Base-by-base conservation (phyloP, 2,888 invertebrate species). In the Tiliacea aurago region DNA sequence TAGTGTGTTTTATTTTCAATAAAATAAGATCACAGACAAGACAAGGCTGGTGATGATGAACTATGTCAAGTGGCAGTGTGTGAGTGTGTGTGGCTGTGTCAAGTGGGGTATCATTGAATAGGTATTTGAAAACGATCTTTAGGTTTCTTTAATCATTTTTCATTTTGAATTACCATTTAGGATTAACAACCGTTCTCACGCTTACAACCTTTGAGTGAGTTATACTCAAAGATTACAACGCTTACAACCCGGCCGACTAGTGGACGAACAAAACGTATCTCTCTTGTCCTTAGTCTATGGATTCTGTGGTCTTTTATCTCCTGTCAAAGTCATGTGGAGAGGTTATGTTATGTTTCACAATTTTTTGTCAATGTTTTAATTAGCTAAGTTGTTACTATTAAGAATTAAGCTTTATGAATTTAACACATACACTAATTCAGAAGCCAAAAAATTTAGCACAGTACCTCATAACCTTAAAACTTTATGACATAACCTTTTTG, bases 401-500 rank as follows among this genome's bases (percentile, higher is more conserved):
- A 18, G 11, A 68, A 45, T 0, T 15, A 53, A 62, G 51, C 37
- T n/a, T 53, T 28, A 63, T 49, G 18, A 76, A 58, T 61, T 20
- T 11, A 66, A 23, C 7, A 73, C 10, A 11, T 11, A 28, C 41
- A 53, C n/a, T 65, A 13, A 53, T 55, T 47, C 11, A 37, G 23
- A 77, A 49, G 0, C 43, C 28, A 28, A 43, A 65, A 20, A 73
- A 58, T 18, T 18, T 15, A 43, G 13, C 23, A 11, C 55, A 63
- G 11, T 45, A 51, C 10, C 18, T 70, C 9, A 74, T 80, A 83
- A 78, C 83, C 83, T 83, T 61, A 4, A 81, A 75, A 72, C 37
- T 75, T 68, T 72, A 53, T 86, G 86, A 86, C 86, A 86, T 86
- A 86, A 86, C 80, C 81, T 78, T 76, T 58, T 76, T 76, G 55